A percentile compares a stretch with the other conserved stretches of the same genome.
These are phyloP conservation scores for Meloidogyne chitwoodi DNA, from an alignment of 1,140 invertebrate species.

Conservation along the genomic window DNA sequence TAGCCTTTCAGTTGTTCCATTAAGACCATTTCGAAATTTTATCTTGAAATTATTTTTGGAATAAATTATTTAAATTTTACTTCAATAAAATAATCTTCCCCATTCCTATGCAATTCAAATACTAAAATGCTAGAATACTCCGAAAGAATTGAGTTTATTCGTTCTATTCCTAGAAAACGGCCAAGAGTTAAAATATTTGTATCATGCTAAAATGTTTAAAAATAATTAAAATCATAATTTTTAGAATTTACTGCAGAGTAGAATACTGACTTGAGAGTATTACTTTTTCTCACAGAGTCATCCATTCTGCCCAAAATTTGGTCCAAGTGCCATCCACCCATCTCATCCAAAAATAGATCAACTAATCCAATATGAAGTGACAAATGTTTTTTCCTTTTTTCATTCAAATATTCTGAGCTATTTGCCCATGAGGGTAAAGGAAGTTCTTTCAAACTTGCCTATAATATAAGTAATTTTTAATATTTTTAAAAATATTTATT, in stretches of 20 bases:
- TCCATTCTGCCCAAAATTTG: constrained; percentile 20
- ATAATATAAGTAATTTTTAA: not conserved
- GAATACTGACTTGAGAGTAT: not conserved
- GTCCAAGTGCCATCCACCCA: constrained; percentile 23
- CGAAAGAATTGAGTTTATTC: not conserved
- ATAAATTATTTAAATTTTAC: not conserved
- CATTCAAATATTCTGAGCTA: not conserved
- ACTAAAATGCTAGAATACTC: not conserved
- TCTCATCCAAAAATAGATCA: constrained; percentile 8
- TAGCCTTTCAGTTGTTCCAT: not conserved
- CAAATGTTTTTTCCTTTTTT: not conserved
- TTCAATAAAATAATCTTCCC: constrained; percentile 8
- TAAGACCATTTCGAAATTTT: not conserved
- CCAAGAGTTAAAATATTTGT: constrained; percentile 24
- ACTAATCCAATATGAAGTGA: not conserved
- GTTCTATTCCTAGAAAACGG: not conserved
- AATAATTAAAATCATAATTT: not conserved
- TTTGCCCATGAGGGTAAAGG: constrained; percentile 17
- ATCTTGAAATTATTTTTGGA: not conserved
- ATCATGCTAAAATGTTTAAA: constrained; percentile 6
- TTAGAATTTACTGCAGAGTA: constrained; percentile 12
- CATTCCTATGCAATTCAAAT: constrained; percentile 13
- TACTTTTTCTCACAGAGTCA: constrained; percentile 10
- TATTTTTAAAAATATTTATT: constrained; percentile 4
- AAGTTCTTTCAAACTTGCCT: not conserved